Evolutionary conservation across 2,888 invertebrate species (phyloP).

Genomic region (Thera britannica): DNA sequence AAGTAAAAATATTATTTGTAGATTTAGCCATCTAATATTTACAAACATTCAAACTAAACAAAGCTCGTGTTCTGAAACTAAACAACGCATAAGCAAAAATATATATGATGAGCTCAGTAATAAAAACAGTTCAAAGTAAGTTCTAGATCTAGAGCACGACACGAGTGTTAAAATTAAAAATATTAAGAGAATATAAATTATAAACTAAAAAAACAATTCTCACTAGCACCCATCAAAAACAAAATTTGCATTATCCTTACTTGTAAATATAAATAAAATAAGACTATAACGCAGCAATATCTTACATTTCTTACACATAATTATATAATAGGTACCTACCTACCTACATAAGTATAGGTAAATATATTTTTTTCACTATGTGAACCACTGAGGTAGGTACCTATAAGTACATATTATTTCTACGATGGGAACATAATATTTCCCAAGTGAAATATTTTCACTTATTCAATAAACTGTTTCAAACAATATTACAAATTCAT

Average conservation of each 20-base stretch:
- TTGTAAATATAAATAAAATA: slow-evolving; percentile 17
- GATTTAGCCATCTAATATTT: too few species aligned
- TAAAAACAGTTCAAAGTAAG: not conserved
- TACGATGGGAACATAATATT: too few species aligned
- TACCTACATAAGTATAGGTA: too few species aligned
- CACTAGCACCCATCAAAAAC: slow-evolving; percentile 20
- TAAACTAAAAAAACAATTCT: slow-evolving; percentile 20
- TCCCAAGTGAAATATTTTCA: too few species aligned
- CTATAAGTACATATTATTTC: too few species aligned
- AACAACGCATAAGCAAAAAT: not conserved
- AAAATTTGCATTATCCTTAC: slow-evolving; percentile 11
- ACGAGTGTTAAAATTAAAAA: not conserved
- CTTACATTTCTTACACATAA: not conserved
- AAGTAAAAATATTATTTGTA: too few species aligned
- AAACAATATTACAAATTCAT: too few species aligned
- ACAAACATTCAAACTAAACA: too few species aligned
- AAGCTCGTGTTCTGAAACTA: not conserved
- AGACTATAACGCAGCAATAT: slow-evolving; percentile 7
- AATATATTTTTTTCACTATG: too few species aligned
- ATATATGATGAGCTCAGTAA: not conserved
- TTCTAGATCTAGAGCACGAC: not conserved
- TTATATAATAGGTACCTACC: too few species aligned
- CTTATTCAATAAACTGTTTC: too few species aligned
- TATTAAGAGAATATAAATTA: slow-evolving; percentile 16
- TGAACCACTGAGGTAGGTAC: too few species aligned